Evolutionary conservation across 2,888 invertebrate species (phyloP).

Genomic region (Andricus curvator): DNA sequence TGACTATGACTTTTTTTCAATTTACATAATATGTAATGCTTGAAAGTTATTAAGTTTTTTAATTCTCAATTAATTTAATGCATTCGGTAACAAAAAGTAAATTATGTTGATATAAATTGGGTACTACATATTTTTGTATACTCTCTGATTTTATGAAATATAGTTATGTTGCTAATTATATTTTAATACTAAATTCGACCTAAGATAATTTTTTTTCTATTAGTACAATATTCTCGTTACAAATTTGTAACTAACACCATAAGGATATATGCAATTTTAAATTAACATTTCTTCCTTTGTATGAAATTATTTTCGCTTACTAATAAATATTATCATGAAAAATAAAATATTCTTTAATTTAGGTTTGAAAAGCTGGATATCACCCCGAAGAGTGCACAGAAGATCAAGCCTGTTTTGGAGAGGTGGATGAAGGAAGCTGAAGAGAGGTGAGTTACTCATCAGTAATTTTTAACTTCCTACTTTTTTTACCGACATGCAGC

Average conservation of each 20-base stretch:
- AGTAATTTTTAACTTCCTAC: constrained; percentile 29
- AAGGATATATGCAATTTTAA: neutral
- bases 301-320: constrained; percentile 33
- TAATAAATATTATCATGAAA: constrained; percentile 33
- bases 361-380: constrained; percentile 99
- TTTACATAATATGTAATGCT: too few relatives aligned
- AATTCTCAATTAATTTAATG: too few relatives aligned
- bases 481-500: constrained; percentile 1
- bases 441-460: constrained; percentile 86
- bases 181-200: too few relatives aligned
- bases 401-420: constrained; percentile 99
- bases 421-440: constrained; percentile 99
- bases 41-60: too few relatives aligned
- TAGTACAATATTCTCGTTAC: constrained; percentile 10
- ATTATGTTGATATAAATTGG: too few relatives aligned
- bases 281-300: neutral
- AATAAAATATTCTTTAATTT: constrained; percentile 59
- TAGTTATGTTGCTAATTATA: too few relatives aligned
- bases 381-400: constrained; percentile 99
- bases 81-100: too few relatives aligned
- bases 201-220: neutral
- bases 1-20: too few relatives aligned
- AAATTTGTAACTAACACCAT: too few relatives aligned
- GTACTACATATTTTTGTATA: too few relatives aligned
- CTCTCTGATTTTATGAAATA: too few relatives aligned